Base-by-base conservation (phyloP, 2,797 vertebrate genomes). In the Smutsia temminckii region DNA sequence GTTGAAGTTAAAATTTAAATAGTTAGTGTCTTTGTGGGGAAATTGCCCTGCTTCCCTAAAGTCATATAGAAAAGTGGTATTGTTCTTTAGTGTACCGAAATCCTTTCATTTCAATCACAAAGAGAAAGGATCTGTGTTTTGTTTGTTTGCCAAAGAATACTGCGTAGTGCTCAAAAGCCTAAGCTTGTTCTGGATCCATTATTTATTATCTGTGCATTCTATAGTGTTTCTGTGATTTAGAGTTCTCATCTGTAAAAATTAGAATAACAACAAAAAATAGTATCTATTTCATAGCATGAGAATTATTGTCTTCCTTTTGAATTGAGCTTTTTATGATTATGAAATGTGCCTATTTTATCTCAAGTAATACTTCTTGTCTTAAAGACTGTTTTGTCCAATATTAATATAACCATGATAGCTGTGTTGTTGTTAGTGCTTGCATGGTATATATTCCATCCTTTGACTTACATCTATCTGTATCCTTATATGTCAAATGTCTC, bases 1-100 rank as follows among this genome's bases (percentile, higher is more conserved):
- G n/a, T 85, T 42, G 23, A 77, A 92, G 53, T 69, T 93, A 85
- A 74, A 57, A 80, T 85, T 95, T 80, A 59, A 89, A 64, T 93
- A 89, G 85, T 89, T 63, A 63, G 84, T 63, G 40, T 10, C 40
- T 61, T 90, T 90, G 66, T 74, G 59, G 29, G 68, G 40, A 93
- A 68, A 46, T 77, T 40, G 1, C 32, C 37, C 13, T 83, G 53
- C 46, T 77, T 92, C 10, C 32, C 34, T 55, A 55, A 95, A 84
- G 63, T 27, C 88, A 84, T 84, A 83, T 55, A 84, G 69, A 88
- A 83, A 77, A 84, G 61, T 53, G 34, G 32, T 61, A 55, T 88
- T 83, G 29, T 80, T 90, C 40, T 40, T 40, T 85, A 20, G 68
- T 37, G 40, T 66, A 66, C 27, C 74, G 7, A 9, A 42, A 61